Base-by-base conservation (phyloP, 2,113 vertebrate species). In the Callithrix jacchus region DNA sequence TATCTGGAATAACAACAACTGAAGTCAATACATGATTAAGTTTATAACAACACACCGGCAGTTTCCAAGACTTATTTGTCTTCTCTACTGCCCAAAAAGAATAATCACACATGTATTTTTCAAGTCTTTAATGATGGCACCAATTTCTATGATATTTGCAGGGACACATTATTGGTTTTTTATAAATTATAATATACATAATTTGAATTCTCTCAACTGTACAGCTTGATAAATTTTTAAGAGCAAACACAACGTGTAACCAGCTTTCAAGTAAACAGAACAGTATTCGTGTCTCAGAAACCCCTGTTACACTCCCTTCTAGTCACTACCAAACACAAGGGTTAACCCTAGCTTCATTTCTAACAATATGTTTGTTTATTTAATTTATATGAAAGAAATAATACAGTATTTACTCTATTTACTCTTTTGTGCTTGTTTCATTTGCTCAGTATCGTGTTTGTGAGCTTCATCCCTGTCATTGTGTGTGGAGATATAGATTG, bases 1-100 rank as follows among this genome's bases (percentile, higher is more conserved):
- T 86, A 93, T 70, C 42, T 95, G 30, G 74, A 97, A 84, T 81
- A 94, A 54, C 9, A 80, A 83, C n/a, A 88, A 40, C 16, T 95
- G 81, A 92, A 90, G 42, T 94, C 30, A 93, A 87, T 8, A 83
- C 21, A 27, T 6, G 17, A 79, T 93, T 47, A 87, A 68, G 6
- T 89, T 95, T 61, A 76, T 73, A 7, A 71, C 54, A 52, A 73
- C 18, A 66, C 27, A 82, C 2, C 32, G 5, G 90, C 37, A 93
- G 80, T 87, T 21, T 87, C 42, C 16, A 93, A 87, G 37, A 80
- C 2, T 11, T 6, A 91, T 64, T 93, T 87, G 54, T 91, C 30
- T 70, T 42, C n/a, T 76, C 5, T 71, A 80, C n/a, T 93, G 30
- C 52, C 9, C 58, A 64, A 42, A 92, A 95, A 58, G 42, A 64